These are phyloP conservation scores for Megaustenia siamemsis DNA, from an alignment of 2,888 invertebrate species.

Conservation along the genomic window DNA sequence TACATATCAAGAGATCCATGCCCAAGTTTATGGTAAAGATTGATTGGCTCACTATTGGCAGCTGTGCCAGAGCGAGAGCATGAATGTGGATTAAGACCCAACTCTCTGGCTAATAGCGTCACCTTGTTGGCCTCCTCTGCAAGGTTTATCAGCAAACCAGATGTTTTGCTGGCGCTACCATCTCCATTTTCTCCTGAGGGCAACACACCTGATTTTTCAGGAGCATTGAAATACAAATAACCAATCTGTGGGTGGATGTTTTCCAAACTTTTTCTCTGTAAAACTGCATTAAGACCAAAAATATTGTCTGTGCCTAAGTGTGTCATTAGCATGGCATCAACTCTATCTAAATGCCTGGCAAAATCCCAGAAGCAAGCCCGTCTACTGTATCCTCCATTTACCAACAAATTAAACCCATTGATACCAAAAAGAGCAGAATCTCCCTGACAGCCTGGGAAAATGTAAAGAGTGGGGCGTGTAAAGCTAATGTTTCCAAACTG, in stretches of 20 bases:
- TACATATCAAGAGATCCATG: slow-evolving; percentile 95
- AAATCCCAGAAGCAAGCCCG: slow-evolving; percentile 99
- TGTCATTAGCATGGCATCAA: slow-evolving; percentile 96
- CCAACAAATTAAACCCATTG: slow-evolving; percentile 95
- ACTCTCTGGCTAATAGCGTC: slow-evolving; percentile 89
- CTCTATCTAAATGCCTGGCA: slow-evolving; percentile 90
- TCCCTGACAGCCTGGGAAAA: slow-evolving; percentile 97
- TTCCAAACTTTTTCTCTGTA: slow-evolving; percentile 87
- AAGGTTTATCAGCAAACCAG: slow-evolving; percentile 87
- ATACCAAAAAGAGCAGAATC: slow-evolving; percentile 98
- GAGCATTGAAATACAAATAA: slow-evolving; percentile 95
- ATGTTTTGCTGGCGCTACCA: slow-evolving; percentile 60
- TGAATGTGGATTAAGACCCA: slow-evolving; percentile 89
- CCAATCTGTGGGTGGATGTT: slow-evolving; percentile 92
- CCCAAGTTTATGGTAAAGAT: slow-evolving; percentile 95
- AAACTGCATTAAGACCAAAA: slow-evolving; percentile 92
- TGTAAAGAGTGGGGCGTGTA: slow-evolving; percentile 96
- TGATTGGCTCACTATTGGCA: slow-evolving; percentile 90
- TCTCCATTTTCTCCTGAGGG: slow-evolving; percentile 57
- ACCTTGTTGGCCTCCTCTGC: slow-evolving; percentile 92
- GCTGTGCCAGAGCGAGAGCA: slow-evolving; percentile 85
- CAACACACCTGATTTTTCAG: slow-evolving; percentile 82
- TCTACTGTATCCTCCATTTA: slow-evolving; percentile 94
- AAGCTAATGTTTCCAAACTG: slow-evolving; percentile 96
- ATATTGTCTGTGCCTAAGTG: slow-evolving; percentile 95